Conservation (phyloP, 2,113 vertebrate species). For the Daubentonia madagascariensis region DNA sequence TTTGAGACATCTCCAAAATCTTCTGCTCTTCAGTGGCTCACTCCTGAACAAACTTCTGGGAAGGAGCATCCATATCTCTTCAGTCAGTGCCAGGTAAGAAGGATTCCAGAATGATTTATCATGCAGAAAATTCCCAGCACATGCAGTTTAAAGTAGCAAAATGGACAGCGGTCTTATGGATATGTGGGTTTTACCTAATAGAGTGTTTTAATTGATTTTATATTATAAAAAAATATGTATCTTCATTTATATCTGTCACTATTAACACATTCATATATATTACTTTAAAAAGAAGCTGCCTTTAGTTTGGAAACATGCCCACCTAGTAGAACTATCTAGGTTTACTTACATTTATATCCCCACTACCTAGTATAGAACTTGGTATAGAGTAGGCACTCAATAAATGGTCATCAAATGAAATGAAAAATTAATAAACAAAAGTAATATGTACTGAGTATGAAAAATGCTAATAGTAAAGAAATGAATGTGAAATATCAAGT, state of each 20-base stretch:
- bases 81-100: slow-evolving; percentile 95
- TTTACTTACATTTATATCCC: neutral
- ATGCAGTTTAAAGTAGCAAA: neutral
- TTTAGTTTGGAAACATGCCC: slow-evolving; percentile 2
- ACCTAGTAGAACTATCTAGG: neutral
- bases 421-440: neutral
- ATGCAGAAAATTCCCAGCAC: neutral
- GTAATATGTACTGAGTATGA: neutral
- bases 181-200: neutral
- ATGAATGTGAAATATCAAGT: neutral
- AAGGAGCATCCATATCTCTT: slow-evolving; percentile 96
- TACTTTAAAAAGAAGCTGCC: neutral
- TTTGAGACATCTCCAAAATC: slow-evolving; percentile 94
- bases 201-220: neutral
- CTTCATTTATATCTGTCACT: neutral
- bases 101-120: neutral
- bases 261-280: neutral
- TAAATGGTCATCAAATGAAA: neutral
- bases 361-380: neutral
- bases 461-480: slow-evolving; percentile 7
- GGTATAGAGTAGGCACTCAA: neutral
- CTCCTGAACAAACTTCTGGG: slow-evolving; percentile 94
- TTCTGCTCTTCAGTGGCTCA: slow-evolving; percentile 95
- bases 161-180: neutral
- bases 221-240: neutral